Evolutionary conservation across 1,140 invertebrate genomes (phyloP).

Genomic region (Antheraea mylitta): DNA sequence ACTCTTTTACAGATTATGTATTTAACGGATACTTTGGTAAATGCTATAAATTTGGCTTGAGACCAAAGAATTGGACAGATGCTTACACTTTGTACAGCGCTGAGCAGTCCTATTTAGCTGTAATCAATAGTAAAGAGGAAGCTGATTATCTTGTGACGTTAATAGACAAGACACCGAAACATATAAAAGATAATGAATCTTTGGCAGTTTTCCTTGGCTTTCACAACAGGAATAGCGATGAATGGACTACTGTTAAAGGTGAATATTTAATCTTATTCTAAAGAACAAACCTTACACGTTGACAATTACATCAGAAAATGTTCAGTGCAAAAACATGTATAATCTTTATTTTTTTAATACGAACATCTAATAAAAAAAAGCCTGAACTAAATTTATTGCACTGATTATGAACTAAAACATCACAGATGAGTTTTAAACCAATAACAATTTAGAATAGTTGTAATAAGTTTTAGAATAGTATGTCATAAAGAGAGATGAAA

Average conservation of each 20-base stretch:
- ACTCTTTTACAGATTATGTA: constrained; percentile 47
- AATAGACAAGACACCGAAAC: constrained; percentile 36
- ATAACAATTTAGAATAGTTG: no score
- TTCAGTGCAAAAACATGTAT: no score
- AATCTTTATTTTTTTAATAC: no score
- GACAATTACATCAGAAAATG: no score
- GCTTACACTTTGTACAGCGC: constrained; percentile 52
- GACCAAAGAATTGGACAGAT: constrained; percentile 56
- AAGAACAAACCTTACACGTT: no score
- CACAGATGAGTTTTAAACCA: no score
- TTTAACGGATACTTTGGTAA: constrained; percentile 40
- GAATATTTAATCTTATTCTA: constrained; percentile 14
- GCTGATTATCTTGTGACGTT: constrained; percentile 42
- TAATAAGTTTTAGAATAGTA: no score
- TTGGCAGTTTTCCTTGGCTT: constrained; percentile 55
- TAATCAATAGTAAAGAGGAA: constrained; percentile 59
- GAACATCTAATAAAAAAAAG: no score
- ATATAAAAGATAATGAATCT: constrained; percentile 33
- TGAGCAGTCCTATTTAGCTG: constrained; percentile 63
- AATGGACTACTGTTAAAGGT: constrained; percentile 55
- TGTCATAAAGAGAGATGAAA: no score
- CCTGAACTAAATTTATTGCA: no score
- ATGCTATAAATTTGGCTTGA: constrained; percentile 68
- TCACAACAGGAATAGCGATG: constrained; percentile 37
- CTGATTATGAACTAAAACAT: no score